Percentiles rank a stretch among this genome's conserved stretches.
phyloP scores from a whole-genome alignment of 2,797 vertebrate genomes.

The Prionace glauca region DNA sequence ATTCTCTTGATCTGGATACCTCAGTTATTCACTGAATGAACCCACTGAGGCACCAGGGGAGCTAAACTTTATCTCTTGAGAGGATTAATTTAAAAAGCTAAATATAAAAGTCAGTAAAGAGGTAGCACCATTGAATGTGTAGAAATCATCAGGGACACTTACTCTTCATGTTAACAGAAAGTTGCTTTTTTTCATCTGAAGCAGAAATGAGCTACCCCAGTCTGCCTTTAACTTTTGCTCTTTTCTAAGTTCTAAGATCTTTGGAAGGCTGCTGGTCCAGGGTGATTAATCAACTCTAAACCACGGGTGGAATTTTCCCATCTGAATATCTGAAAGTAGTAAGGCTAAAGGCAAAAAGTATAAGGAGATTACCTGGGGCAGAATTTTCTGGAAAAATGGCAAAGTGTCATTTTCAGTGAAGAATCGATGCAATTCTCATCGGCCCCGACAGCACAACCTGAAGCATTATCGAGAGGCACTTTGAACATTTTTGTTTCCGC shows the following conservation, averaged over 20 bases:
- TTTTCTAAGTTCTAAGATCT: neutral
- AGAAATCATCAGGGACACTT: neutral
- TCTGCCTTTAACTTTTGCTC: neutral
- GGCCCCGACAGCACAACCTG: too few species aligned
- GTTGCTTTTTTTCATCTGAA: neutral
- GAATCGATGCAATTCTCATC: too few species aligned
- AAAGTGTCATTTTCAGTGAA: too few species aligned
- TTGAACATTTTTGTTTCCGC: too few species aligned
- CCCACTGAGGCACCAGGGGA: neutral
- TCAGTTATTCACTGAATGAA: neutral
- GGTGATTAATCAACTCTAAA: neutral
- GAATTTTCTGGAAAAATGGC: too few species aligned
- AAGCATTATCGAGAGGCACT: too few species aligned
- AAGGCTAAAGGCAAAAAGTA: neutral
- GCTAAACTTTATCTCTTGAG: slow-evolving; percentile 15
- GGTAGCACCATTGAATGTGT: neutral
- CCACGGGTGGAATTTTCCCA: neutral
- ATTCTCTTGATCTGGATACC: neutral
- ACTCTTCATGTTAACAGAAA: neutral
- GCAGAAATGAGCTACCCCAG: neutral
- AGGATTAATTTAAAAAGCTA: neutral
- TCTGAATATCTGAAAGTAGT: neutral
- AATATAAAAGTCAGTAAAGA: neutral
- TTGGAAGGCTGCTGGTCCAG: neutral
- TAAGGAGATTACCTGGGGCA: neutral